These are phyloP conservation scores for Oncopodura yosiiana DNA, from an alignment of 1,140 invertebrate genomes.

Conservation along the genomic window DNA sequence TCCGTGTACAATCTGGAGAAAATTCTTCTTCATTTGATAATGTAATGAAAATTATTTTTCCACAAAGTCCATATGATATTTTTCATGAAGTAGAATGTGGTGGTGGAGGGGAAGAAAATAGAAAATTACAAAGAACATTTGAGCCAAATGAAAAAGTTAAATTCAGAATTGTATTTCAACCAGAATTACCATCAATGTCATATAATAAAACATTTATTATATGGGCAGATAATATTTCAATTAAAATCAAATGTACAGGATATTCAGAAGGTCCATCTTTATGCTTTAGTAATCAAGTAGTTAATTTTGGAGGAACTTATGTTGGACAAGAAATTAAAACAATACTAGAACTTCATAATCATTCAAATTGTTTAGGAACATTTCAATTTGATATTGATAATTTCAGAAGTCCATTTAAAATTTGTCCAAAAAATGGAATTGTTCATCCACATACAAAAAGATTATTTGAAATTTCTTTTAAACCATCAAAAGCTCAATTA, in stretches of 20 bases:
- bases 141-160: too few species aligned
- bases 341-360: conserved; percentile 6
- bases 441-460: neutral
- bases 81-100: too few species aligned
- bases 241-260: conserved; percentile 14
- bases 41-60: too few species aligned
- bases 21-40: too few species aligned
- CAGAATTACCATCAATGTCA: conserved; percentile 8
- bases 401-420: conserved; percentile 12
- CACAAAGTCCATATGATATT: too few species aligned
- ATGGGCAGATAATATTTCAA: neutral
- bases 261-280: conserved; percentile 17
- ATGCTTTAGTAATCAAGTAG: conserved; percentile 13
- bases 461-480: conserved; percentile 5
- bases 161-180: conserved; percentile 12
- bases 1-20: too few species aligned
- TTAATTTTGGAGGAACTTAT: conserved; percentile 12
- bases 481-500: conserved; percentile 11
- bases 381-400: conserved; percentile 24
- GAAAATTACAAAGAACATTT: too few species aligned
- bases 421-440: conserved; percentile 7
- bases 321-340: neutral
- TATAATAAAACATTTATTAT: conserved; percentile 5
- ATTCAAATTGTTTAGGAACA: conserved; percentile 1
- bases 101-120: too few species aligned